Conservation (phyloP, 2,113 vertebrate genomes). For the Carassius gibelio region DNA sequence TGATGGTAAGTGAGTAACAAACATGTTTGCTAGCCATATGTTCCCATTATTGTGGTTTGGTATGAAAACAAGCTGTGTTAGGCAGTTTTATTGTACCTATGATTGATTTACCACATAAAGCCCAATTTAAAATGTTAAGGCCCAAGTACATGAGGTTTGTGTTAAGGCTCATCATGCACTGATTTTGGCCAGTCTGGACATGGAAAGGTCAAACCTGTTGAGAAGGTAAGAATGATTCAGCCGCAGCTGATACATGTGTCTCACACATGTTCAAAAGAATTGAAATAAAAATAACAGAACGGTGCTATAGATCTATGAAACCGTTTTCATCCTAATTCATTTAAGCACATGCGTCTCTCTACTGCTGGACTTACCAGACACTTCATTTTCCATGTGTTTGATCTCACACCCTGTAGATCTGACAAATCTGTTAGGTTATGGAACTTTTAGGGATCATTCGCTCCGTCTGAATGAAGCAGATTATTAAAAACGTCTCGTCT, state of each 20-base stretch:
- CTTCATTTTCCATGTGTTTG: background rate
- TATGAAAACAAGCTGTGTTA: constrained; percentile 21
- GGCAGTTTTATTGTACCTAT: background rate
- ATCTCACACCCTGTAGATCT: background rate
- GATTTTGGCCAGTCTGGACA: background rate
- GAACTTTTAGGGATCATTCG: background rate
- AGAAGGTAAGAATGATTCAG: background rate
- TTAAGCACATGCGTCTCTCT: constrained; percentile 62
- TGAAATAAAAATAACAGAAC: constrained; percentile 66
- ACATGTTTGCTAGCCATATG: constrained; percentile 64
- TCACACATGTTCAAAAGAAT: constrained; percentile 72
- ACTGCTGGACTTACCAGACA: constrained; percentile 43
- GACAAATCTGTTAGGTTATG: constrained; percentile 19
- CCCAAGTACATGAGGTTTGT: background rate
- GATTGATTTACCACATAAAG: background rate
- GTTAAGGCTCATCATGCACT: background rate
- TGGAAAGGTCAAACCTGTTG: background rate
- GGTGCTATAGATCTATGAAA: constrained; percentile 73
- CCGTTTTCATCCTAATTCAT: constrained; percentile 72
- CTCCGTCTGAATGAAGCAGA: background rate
- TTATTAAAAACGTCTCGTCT: constrained; percentile 17
- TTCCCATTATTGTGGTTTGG: constrained; percentile 59
- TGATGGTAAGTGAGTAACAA: constrained; percentile 1
- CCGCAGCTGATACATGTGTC: constrained; percentile 65
- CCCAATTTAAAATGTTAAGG: background rate